Evolutionary conservation across 2,888 invertebrate genomes (phyloP).

Genomic region (Yponomeuta cagnagella): DNA sequence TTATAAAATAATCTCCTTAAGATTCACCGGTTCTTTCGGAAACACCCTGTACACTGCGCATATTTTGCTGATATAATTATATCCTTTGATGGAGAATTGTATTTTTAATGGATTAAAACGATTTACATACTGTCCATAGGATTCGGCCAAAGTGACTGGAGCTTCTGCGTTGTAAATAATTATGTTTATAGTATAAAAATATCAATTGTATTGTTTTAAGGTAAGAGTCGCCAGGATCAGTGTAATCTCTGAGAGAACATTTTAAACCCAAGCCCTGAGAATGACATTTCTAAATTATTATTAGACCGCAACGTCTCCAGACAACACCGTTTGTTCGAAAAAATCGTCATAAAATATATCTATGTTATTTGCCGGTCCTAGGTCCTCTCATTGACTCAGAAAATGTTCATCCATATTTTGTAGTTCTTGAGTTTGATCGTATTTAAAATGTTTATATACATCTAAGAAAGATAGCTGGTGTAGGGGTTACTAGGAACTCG

Average conservation of each 20-base stretch:
- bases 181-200: background rate
- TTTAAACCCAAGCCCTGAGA: background rate
- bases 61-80: background rate
- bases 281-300: background rate
- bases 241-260: background rate
- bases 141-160: background rate
- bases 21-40: too few species aligned
- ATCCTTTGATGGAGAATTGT: background rate
- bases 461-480: too few species aligned
- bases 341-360: too few species aligned
- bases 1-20: too few species aligned
- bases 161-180: background rate
- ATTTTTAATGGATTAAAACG: background rate
- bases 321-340: too few species aligned
- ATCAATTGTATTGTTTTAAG: background rate
- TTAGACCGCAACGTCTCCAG: background rate
- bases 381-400: too few species aligned
- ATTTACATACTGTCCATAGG: background rate
- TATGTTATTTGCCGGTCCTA: too few species aligned
- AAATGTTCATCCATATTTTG: too few species aligned
- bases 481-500: too few species aligned
- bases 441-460: too few species aligned
- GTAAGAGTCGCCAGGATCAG: background rate
- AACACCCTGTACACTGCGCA: too few species aligned
- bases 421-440: too few species aligned